phyloP scores from a whole-genome alignment of 2,113 vertebrate species.

The Charina bottae region DNA sequence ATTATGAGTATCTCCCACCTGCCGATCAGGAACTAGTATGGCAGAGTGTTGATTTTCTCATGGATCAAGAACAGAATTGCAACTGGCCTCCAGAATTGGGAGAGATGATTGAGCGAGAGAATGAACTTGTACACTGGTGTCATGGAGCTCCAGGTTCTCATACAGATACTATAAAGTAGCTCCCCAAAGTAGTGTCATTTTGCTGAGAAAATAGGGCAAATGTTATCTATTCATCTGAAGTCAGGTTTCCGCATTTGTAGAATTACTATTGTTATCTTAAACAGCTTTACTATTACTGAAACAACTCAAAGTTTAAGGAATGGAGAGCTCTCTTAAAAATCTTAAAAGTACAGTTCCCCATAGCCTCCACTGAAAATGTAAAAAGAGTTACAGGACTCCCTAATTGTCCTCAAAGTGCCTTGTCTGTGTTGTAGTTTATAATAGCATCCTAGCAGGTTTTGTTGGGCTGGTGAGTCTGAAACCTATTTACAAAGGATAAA shows the following conservation, averaged over 20 bases:
- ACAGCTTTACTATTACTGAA: not conserved
- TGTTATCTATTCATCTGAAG: not conserved
- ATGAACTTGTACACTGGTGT: conserved; percentile 91
- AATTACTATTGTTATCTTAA: conserved; percentile 1
- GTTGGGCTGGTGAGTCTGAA: not conserved
- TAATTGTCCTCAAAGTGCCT: not conserved
- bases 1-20: conserved; percentile 83
- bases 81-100: conserved; percentile 91
- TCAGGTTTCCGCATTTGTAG: not conserved
- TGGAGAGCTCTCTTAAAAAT: not conserved
- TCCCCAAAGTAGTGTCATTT: conserved; percentile 36
- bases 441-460: no score
- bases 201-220: conserved; percentile 33
- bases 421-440: not conserved
- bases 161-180: conserved; percentile 32
- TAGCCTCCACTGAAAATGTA: not conserved
- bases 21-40: conserved; percentile 87
- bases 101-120: conserved; percentile 85
- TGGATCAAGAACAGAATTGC: conserved; percentile 90
- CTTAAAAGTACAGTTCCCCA: not conserved
- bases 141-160: conserved; percentile 86
- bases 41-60: conserved; percentile 91
- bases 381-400: not conserved
- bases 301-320: not conserved
- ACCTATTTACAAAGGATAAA: not conserved